phyloP scores from a whole-genome alignment of 2,888 invertebrate genomes.

The Zhuqinia jingwanae region DNA sequence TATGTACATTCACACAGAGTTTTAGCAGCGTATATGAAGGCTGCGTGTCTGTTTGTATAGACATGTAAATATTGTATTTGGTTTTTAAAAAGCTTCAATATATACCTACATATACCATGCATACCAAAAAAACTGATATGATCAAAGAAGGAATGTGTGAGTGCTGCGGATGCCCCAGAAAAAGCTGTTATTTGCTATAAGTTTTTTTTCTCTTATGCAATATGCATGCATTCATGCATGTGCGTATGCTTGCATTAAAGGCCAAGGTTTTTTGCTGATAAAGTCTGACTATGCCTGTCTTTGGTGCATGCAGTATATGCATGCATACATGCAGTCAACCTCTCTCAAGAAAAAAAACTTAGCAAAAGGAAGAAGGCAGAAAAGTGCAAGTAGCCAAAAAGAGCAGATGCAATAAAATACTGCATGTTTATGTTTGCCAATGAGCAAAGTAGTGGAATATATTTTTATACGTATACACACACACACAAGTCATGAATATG shows the following conservation, averaged over 20 bases:
- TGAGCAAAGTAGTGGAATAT: background rate
- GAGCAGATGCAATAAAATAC: slow-evolving; percentile 14
- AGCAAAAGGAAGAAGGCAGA: slow-evolving; percentile 29
- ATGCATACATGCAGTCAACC: background rate
- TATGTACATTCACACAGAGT: too few species aligned
- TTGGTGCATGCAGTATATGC: background rate
- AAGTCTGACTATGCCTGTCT: background rate
- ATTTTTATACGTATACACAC: background rate
- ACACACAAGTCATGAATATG: too few species aligned
- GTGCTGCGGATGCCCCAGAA: too few species aligned
- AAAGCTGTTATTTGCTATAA: too few species aligned
- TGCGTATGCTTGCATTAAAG: slow-evolving; percentile 18
- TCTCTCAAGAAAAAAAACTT: background rate
- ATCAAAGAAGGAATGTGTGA: too few species aligned
- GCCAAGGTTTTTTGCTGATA: slow-evolving; percentile 48
- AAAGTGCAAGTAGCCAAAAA: too few species aligned
- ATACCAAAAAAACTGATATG: too few species aligned
- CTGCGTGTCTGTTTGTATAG: background rate
- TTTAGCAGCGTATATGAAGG: too few species aligned
- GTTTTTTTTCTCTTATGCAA: too few species aligned
- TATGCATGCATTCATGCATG: too few species aligned
- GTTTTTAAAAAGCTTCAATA: too few species aligned
- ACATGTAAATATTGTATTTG: too few species aligned
- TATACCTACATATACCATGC: background rate
- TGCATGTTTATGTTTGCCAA: slow-evolving; percentile 14